A percentile compares a stretch with the other conserved stretches of the same genome.
Evolutionary conservation across 2,797 vertebrate genomes (phyloP).

Genomic region (Myoxocephalus aenaeus): DNA sequence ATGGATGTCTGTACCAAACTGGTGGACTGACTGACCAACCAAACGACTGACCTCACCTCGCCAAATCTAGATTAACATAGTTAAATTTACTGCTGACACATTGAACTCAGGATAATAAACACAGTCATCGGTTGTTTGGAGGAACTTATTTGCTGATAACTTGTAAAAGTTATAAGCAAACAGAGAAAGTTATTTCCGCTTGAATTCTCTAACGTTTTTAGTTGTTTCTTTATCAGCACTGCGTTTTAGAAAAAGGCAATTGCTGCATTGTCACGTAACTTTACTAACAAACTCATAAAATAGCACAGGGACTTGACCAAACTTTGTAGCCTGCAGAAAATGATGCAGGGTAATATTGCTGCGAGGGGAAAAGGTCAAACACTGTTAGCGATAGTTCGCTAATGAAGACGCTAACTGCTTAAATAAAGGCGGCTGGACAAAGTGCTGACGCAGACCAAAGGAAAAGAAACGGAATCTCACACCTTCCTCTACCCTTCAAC

Average conservation of each 20-base stretch:
- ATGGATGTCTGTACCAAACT: neutral
- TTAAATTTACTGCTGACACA: neutral
- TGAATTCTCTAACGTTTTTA: constrained; percentile 2
- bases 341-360: constrained; percentile 53
- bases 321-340: constrained; percentile 54
- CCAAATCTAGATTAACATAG: neutral
- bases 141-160: constrained; percentile 20
- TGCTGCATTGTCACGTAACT: constrained; percentile 52
- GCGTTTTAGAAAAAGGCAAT: constrained; percentile 38
- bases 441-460: constrained; percentile 61
- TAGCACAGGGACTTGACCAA: constrained; percentile 53
- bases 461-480: constrained; percentile 21
- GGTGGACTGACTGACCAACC: neutral
- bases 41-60: neutral
- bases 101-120: neutral
- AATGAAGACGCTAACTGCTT: constrained; percentile 72
- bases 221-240: neutral
- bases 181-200: constrained; percentile 6
- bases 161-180: constrained; percentile 16
- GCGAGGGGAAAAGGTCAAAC: constrained; percentile 68
- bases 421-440: constrained; percentile 56
- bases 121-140: neutral
- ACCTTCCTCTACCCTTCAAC: constrained; percentile 34
- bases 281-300: constrained; percentile 68
- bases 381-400: constrained; percentile 55